Evolutionary conservation across 1,140 invertebrate genomes (phyloP).

Genomic region (Diachasmimorpha longicaudata): DNA sequence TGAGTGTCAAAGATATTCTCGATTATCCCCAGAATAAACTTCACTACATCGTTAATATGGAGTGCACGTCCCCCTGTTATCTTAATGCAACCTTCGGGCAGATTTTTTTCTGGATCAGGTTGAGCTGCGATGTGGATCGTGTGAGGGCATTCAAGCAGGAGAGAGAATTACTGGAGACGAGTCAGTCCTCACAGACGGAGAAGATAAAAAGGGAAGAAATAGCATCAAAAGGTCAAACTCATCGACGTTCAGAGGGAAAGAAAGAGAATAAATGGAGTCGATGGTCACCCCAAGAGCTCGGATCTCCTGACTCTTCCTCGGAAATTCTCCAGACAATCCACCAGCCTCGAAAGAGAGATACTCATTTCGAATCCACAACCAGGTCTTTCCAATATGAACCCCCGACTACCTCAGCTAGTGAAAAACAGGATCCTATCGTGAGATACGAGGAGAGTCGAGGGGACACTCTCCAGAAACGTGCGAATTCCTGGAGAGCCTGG

Average conservation of each 20-base stretch:
- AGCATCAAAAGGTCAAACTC: neutral
- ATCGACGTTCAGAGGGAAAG: no score
- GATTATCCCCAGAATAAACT: constrained; percentile 54
- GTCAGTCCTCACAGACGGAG: neutral
- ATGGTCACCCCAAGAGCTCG: neutral
- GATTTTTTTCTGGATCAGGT: constrained; percentile 49
- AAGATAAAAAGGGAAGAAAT: neutral
- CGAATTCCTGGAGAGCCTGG: neutral
- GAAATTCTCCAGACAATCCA: neutral
- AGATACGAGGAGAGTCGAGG: neutral
- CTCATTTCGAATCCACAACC: neutral
- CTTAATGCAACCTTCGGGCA: constrained; percentile 41
- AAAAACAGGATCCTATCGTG: neutral
- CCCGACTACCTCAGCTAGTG: neutral
- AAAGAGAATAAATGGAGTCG: no score
- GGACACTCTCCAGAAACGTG: neutral
- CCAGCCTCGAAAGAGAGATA: neutral
- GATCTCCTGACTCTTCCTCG: neutral
- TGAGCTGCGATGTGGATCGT: constrained; percentile 45
- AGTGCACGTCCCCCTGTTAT: constrained; percentile 31
- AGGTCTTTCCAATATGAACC: neutral
- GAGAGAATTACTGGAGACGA: neutral
- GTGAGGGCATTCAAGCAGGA: constrained; percentile 39
- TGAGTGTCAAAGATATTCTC: constrained; percentile 47
- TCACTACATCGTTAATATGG: constrained; percentile 43